Evolutionary conservation across 1,140 invertebrate genomes (phyloP).

Genomic region (Cephus cinctus): DNA sequence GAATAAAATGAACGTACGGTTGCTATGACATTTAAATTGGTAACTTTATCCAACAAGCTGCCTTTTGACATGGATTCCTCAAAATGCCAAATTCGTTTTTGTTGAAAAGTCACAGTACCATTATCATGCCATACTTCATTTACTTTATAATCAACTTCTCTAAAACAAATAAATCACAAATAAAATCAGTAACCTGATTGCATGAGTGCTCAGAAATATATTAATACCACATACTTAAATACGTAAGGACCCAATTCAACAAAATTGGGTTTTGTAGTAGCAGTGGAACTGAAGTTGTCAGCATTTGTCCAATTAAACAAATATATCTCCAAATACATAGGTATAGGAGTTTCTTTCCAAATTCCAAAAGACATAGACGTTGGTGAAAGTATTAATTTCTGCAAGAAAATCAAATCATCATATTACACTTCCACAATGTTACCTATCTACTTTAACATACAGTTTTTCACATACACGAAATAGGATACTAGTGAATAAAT

Average conservation of each 20-base stretch:
- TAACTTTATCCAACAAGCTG: constrained; percentile 69
- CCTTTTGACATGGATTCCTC: constrained; percentile 69
- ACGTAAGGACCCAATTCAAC: constrained; percentile 60
- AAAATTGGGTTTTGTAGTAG: constrained; percentile 63
- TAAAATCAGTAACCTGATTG: background rate
- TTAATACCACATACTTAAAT: constrained; percentile 36
- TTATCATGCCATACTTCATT: constrained; percentile 71
- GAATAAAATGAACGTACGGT: constrained; percentile 60
- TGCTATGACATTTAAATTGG: constrained; percentile 76
- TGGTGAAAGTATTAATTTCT: constrained; percentile 63
- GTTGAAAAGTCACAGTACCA: constrained; percentile 79
- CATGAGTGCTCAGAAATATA: background rate
- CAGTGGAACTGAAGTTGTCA: constrained; percentile 55
- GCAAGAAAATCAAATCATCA: constrained; percentile 35
- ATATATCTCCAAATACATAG: constrained; percentile 75
- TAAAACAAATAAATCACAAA: constrained; percentile 22
- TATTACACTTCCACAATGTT: constrained; percentile 9
- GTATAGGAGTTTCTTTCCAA: constrained; percentile 75
- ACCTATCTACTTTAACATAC: background rate
- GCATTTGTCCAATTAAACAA: constrained; percentile 85
- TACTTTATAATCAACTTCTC: constrained; percentile 56
- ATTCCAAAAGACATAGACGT: constrained; percentile 62
- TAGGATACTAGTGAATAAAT: constrained; percentile 31
- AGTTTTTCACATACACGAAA: background rate
- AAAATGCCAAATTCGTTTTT: constrained; percentile 75